These are phyloP conservation scores for Tragelaphus imberbis DNA, from an alignment of 2,113 vertebrate genomes.

Conservation along the genomic window DNA sequence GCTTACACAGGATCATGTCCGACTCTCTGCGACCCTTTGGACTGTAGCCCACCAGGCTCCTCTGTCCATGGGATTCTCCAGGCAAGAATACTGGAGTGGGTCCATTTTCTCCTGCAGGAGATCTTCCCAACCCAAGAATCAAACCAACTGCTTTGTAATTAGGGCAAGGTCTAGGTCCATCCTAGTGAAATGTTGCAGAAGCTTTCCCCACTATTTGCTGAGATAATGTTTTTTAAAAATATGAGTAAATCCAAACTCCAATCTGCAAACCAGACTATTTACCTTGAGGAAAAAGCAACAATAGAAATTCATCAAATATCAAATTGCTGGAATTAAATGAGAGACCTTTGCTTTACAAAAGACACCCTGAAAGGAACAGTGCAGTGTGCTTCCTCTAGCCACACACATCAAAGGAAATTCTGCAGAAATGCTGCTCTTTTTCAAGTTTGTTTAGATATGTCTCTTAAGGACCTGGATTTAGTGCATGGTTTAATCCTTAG, in stretches of 20 bases:
- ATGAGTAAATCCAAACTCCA: background rate
- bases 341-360: background rate
- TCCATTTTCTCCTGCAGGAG: background rate
- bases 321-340: background rate
- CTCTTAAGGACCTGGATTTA: background rate
- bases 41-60: background rate
- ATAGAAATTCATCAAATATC: background rate
- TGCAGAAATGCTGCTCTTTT: background rate
- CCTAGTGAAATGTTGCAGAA: background rate
- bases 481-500: background rate
- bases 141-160: background rate
- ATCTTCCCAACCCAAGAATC: background rate
- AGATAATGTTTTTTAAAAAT: background rate
- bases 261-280: background rate
- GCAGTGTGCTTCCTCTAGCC: background rate
- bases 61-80: background rate
- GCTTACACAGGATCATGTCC: background rate
- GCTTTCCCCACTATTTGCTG: background rate
- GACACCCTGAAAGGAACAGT: background rate
- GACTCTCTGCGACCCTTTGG: background rate
- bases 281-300: background rate
- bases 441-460: background rate
- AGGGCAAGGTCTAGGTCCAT: background rate
- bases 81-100: background rate
- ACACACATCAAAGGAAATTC: background rate